Percentiles rank a stretch among this genome's conserved stretches.
These are phyloP conservation scores for Polypedilum vanderplanki DNA, from an alignment of 1,140 invertebrate species.

Conservation along the genomic window DNA sequence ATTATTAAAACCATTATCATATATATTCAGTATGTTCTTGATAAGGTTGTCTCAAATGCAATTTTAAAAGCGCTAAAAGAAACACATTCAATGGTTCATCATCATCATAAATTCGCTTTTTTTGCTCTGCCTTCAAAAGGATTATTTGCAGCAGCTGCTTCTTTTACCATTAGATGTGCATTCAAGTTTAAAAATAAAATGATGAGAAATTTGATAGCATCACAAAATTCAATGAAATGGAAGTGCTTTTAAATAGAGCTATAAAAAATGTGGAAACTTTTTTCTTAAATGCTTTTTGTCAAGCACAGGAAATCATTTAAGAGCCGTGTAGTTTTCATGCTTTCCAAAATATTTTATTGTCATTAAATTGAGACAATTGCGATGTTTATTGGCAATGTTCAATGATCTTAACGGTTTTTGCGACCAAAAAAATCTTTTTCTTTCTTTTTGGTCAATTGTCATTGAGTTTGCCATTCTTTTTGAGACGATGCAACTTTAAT, in stretches of 20 bases:
- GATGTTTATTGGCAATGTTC: not conserved
- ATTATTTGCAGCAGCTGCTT: not conserved
- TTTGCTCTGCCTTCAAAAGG: not conserved
- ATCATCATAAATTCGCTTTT: not conserved
- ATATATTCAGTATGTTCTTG: no score
- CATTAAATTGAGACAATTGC: not conserved
- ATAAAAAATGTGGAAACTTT: not conserved
- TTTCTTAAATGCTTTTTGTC: not conserved
- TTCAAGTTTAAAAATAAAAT: conserved; percentile 9
- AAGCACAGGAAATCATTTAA: not conserved
- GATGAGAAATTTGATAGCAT: not conserved
- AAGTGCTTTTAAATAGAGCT: conserved; percentile 7
- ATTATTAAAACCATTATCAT: no score
- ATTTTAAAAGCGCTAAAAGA: not conserved
- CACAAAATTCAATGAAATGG: not conserved
- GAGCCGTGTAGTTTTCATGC: conserved; percentile 14
- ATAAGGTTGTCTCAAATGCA: not conserved
- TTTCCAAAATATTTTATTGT: not conserved
- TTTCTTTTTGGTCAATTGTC: not conserved
- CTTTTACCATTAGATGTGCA: not conserved
- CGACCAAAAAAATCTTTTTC: not conserved
- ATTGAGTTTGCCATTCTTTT: not conserved
- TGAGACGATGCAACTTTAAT: no score
- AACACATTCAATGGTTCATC: not conserved
- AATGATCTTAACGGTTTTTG: conserved; percentile 26